A percentile compares a stretch with the other conserved stretches of the same genome.
Conservation (phyloP, 2,797 vertebrate species). For the Esox masquinongy region DNA sequence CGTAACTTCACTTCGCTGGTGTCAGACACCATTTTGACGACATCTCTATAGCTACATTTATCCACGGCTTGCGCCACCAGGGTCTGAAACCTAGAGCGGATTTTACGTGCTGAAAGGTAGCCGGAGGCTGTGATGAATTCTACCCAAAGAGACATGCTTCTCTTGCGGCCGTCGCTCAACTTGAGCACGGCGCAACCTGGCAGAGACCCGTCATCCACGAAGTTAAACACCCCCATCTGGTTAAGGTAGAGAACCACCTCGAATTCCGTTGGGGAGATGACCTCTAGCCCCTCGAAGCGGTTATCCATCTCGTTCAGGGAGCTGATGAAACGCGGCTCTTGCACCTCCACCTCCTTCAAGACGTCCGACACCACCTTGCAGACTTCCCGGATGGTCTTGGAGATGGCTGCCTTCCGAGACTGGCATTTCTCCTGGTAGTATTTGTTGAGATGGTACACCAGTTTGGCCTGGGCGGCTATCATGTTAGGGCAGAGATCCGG, state of each 20-base stretch:
- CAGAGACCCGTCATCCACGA: conserved; percentile 88
- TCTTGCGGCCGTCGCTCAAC: conserved; percentile 86
- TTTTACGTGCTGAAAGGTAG: conserved; percentile 89
- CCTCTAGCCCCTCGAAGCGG: conserved; percentile 86
- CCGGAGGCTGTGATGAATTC: conserved; percentile 91
- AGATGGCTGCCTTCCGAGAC: conserved; percentile 85
- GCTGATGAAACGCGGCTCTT: conserved; percentile 90
- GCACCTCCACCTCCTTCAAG: conserved; percentile 88
- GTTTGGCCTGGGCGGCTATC: conserved; percentile 90
- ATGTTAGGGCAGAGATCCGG: conserved; percentile 94
- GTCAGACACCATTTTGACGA: conserved; percentile 89
- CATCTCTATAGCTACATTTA: conserved; percentile 88
- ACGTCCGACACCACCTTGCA: conserved; percentile 90
- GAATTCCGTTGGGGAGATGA: conserved; percentile 87
- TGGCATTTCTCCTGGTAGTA: conserved; percentile 92
- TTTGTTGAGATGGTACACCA: conserved; percentile 89
- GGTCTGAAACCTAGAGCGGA: conserved; percentile 87
- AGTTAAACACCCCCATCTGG: conserved; percentile 92
- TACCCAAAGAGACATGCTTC: conserved; percentile 92
- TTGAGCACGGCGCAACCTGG: conserved; percentile 89
- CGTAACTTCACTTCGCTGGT: conserved; percentile 89
- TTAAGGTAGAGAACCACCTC: conserved; percentile 90
- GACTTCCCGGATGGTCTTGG: conserved; percentile 88
- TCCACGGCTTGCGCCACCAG: conserved; percentile 89
- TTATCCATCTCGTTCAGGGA: conserved; percentile 89